Conservation (phyloP, 2,797 vertebrate genomes). For the Argentina silus region DNA sequence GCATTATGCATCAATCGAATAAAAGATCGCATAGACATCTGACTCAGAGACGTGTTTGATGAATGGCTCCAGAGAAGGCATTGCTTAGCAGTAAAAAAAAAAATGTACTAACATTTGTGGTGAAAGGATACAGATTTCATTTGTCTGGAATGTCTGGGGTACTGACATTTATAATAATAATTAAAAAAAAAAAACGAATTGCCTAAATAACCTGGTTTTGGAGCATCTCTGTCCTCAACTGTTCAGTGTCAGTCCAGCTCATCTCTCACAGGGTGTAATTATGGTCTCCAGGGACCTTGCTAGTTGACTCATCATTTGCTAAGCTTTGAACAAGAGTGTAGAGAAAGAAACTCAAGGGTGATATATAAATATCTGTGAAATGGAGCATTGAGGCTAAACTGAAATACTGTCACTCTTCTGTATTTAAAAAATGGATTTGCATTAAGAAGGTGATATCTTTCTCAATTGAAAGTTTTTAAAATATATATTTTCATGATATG, state of each 20-base stretch:
- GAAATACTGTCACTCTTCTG: background rate
- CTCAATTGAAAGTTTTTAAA: background rate
- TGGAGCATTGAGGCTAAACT: background rate
- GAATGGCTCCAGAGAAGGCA: background rate
- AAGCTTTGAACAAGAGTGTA: conserved; percentile 2
- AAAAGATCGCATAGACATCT: background rate
- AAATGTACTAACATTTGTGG: background rate
- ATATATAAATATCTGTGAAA: background rate
- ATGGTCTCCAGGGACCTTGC: background rate
- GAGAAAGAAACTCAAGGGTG: conserved; percentile 1
- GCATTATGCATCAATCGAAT: background rate
- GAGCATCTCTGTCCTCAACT: background rate
- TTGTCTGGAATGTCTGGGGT: background rate
- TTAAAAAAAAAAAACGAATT: background rate
- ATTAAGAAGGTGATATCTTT: background rate
- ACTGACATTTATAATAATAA: background rate
- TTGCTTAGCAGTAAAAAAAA: background rate
- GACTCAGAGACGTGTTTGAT: too few relatives aligned
- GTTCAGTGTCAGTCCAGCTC: background rate
- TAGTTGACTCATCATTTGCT: background rate
- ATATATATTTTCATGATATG: background rate
- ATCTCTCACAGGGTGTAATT: background rate
- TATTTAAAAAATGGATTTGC: background rate
- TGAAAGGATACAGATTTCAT: background rate
- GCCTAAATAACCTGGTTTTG: background rate